A percentile compares a stretch with the other conserved stretches of the same genome.
Evolutionary conservation across 1,140 invertebrate species (phyloP).

Genomic region (Acyrthosiphon pisum): DNA sequence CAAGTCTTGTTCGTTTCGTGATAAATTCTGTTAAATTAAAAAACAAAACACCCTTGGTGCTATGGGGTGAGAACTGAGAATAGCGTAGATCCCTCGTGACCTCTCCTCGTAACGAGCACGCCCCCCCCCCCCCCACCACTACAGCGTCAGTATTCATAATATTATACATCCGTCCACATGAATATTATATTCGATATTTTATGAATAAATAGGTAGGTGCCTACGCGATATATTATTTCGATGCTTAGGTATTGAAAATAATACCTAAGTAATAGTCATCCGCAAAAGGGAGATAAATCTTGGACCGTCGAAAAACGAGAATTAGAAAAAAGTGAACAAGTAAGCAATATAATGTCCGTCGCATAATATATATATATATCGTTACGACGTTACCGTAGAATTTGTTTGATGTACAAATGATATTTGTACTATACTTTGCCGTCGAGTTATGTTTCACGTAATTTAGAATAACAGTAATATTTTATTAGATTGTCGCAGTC

Average conservation of each 20-base stretch:
- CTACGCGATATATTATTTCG: background rate
- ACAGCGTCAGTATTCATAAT: background rate
- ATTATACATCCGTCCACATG: background rate
- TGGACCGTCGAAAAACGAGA: background rate
- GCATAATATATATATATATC: background rate
- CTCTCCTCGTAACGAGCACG: background rate
- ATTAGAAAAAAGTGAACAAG: background rate
- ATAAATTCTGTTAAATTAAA: background rate
- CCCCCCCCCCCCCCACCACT: too few relatives aligned
- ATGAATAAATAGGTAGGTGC: background rate
- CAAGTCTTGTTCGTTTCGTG: background rate
- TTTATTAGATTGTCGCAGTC: background rate
- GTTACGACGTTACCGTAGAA: background rate
- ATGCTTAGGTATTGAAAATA: background rate
- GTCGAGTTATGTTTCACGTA: background rate
- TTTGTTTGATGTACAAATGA: conserved; percentile 2
- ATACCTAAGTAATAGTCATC: background rate
- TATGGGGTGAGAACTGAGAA: too few relatives aligned
- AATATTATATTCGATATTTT: background rate
- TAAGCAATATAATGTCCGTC: background rate
- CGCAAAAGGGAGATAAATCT: background rate
- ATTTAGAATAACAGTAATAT: background rate
- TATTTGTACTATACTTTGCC: background rate
- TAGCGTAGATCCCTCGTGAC: background rate
- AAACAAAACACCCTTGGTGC: background rate